Percentiles rank a stretch among this genome's conserved stretches.
Conservation (phyloP, 2,888 invertebrate species). For the Macrostomum cliftonense region DNA sequence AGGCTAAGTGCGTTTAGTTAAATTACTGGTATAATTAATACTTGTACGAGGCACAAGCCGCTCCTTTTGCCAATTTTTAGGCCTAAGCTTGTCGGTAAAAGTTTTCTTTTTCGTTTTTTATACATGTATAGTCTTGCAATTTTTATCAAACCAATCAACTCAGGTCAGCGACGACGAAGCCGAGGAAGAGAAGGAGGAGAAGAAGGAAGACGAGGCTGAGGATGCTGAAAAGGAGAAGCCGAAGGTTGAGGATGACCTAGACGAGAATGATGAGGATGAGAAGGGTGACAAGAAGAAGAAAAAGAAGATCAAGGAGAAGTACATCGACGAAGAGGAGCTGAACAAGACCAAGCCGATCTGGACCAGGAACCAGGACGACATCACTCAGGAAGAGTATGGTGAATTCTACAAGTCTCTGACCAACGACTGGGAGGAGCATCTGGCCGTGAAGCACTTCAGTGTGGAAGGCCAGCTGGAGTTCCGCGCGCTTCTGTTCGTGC, state of each 20-base stretch:
- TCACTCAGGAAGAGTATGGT: slow-evolving; percentile 82
- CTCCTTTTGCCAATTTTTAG: no score
- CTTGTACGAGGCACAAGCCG: no score
- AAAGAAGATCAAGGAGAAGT: slow-evolving; percentile 90
- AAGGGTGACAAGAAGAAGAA: slow-evolving; percentile 59
- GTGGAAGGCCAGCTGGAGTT: slow-evolving; percentile 54
- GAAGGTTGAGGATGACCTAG: slow-evolving; percentile 48
- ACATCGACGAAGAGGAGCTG: slow-evolving; percentile 86
- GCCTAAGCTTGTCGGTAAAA: no score
- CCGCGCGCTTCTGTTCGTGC: slow-evolving; percentile 73
- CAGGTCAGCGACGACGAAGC: slow-evolving; percentile 66
- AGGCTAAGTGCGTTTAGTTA: no score
- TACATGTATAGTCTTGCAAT: no score
- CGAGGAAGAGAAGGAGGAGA: slow-evolving; percentile 46
- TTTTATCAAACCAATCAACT: no score
- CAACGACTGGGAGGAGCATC: slow-evolving; percentile 92
- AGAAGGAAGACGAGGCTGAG: slow-evolving; percentile 14
- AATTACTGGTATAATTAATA: no score
- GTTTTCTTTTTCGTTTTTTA: no score
- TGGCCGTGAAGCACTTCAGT: slow-evolving; percentile 58
- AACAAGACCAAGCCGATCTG: slow-evolving; percentile 96
- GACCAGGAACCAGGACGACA: slow-evolving; percentile 89
- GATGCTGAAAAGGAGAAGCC: slow-evolving; percentile 40
- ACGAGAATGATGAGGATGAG: slow-evolving; percentile 41
- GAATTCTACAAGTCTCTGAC: slow-evolving; percentile 93